These are phyloP conservation scores for Scelioninae gen. 1 DNA, from an alignment of 2,888 invertebrate species.

Conservation along the genomic window DNA sequence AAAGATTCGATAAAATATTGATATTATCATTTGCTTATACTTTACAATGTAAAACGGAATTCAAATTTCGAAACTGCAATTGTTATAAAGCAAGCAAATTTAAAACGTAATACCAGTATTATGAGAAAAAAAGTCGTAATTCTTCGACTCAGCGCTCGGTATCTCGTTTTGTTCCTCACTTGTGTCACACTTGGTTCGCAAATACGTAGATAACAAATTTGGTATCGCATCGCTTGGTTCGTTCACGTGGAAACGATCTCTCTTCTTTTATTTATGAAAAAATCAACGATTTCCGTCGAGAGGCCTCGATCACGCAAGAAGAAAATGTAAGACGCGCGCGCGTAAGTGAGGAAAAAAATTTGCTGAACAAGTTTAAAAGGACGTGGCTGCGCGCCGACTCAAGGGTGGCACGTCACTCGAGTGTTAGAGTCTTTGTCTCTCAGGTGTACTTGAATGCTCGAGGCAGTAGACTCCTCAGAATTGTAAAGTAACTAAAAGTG, in stretches of 20 bases:
- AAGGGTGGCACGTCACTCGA: constrained; percentile 35
- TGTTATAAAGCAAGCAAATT: no score
- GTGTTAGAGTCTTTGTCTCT: constrained; percentile 66
- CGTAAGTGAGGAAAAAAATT: constrained; percentile 38
- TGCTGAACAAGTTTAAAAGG: constrained; percentile 51
- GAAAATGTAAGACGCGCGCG: constrained; percentile 33
- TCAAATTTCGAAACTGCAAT: no score
- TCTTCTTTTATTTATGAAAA: constrained; percentile 49
- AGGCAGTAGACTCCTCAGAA: constrained; percentile 65
- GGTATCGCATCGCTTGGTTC: constrained; percentile 30
- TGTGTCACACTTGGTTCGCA: constrained; percentile 15
- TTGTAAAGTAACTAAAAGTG: constrained; percentile 64
- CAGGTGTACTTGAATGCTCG: constrained; percentile 63
- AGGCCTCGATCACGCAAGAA: constrained; percentile 34
- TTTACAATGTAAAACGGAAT: no score
- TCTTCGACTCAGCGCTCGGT: constrained; percentile 15
- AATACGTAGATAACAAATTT: constrained; percentile 46
- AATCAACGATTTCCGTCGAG: constrained; percentile 46
- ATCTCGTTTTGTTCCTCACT: constrained; percentile 7
- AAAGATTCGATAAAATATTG: no score
- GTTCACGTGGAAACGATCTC: constrained; percentile 62
- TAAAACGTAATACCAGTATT: background rate
- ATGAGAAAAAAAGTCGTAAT: constrained; percentile 9
- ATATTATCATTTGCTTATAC: no score
- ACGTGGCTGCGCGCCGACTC: constrained; percentile 33